Evolutionary conservation across 2,797 vertebrate species (phyloP).

Genomic region (Lepidocolaptes lacrymiger): DNA sequence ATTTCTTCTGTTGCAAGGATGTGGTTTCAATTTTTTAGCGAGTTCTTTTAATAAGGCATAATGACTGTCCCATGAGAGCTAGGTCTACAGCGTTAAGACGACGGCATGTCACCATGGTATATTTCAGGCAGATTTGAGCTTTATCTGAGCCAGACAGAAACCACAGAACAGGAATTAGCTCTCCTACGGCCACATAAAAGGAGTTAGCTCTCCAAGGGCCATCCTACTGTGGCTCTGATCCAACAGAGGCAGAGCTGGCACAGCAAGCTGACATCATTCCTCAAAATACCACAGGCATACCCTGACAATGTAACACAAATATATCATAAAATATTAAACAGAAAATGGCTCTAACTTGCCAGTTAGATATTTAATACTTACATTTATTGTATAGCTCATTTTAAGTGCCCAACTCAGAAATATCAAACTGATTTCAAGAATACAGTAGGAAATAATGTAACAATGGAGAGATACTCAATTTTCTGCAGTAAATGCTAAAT

Average conservation of each 20-base stretch:
- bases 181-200: not conserved
- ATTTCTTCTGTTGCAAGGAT: not conserved
- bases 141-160: conserved; percentile 14
- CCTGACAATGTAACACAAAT: not conserved
- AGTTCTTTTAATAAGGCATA: not conserved
- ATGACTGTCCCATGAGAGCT: not conserved
- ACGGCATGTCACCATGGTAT: not conserved
- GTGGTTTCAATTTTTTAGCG: not conserved
- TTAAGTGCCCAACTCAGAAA: conserved; percentile 3
- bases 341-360: not conserved
- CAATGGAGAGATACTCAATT: not conserved
- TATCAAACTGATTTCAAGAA: not conserved
- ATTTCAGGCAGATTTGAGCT: not conserved
- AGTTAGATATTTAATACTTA: conserved; percentile 20
- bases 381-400: conserved; percentile 8
- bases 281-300: not conserved
- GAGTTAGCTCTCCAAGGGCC: not conserved
- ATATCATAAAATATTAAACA: not conserved
- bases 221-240: not conserved
- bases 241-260: not conserved
- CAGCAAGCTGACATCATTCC: not conserved
- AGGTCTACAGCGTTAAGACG: not conserved
- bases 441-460: not conserved
- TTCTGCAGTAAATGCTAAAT: conserved; percentile 5
- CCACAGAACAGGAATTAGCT: not conserved